A percentile compares a stretch with the other conserved stretches of the same genome.
Conservation (phyloP, 2,797 vertebrate genomes). For the Acomys russatus region DNA sequence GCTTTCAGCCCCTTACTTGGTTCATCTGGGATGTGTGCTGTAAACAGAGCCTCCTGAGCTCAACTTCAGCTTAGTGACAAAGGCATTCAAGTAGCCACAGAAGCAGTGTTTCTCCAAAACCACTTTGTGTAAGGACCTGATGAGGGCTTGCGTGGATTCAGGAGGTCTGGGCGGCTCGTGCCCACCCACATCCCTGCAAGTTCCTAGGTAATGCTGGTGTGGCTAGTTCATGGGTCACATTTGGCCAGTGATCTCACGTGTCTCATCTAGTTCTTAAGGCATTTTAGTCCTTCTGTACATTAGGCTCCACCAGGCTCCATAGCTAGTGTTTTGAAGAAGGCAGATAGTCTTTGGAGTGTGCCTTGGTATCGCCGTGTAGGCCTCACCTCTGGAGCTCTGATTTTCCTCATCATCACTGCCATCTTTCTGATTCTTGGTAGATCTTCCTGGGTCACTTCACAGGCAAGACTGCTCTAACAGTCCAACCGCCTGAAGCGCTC, state of each 20-base stretch:
- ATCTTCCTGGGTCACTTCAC: not conserved
- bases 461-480: not conserved
- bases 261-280: not conserved
- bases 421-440: not conserved
- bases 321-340: not conserved
- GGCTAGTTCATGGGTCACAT: not conserved
- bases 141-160: not conserved
- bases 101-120: not conserved
- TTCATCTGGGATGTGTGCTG: not conserved
- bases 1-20: not conserved
- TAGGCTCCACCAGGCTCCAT: not conserved
- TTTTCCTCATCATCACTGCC: not conserved
- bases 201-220: not conserved
- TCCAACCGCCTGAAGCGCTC: not conserved
- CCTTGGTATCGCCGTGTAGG: not conserved
- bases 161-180: not conserved
- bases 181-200: not conserved
- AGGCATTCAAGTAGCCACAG: not conserved
- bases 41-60: not conserved
- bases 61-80: not conserved
- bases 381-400: not conserved
- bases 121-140: accelerated
- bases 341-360: not conserved
- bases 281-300: not conserved
- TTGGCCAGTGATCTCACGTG: not conserved